Evolutionary conservation across 1,140 invertebrate genomes (phyloP).

Genomic region (Pogonognathellus flavescens): DNA sequence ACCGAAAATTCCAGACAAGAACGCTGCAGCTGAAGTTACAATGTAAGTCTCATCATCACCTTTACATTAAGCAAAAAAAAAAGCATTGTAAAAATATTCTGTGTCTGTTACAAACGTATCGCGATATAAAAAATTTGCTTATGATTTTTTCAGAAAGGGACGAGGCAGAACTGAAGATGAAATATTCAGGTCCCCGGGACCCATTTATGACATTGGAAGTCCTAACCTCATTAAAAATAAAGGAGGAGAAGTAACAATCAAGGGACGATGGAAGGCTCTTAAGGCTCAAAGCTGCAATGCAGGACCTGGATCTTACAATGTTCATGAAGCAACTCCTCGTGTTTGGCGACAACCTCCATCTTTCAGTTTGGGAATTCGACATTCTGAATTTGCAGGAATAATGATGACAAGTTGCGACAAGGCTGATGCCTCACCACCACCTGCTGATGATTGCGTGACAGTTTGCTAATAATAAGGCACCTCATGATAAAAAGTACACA

Average conservation of each 20-base stretch:
- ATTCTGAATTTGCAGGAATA: constrained; percentile 62
- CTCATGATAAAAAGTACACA: too few relatives aligned
- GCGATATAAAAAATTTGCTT: background rate
- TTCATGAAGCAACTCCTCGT: background rate
- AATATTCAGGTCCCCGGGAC: constrained; percentile 52
- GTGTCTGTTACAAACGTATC: too few relatives aligned
- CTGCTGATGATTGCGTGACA: background rate
- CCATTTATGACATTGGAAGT: constrained; percentile 62
- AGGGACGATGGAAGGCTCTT: constrained; percentile 56
- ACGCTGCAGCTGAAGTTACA: constrained; percentile 55
- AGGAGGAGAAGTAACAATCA: constrained; percentile 60
- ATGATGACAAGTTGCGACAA: constrained; percentile 63
- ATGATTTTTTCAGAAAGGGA: constrained; percentile 57
- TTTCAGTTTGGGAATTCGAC: constrained; percentile 61
- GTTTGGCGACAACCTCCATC: constrained; percentile 60
- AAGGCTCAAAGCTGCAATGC: constrained; percentile 60
- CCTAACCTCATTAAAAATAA: constrained; percentile 58
- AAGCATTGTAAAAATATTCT: too few relatives aligned
- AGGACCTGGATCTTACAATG: constrained; percentile 61
- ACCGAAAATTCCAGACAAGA: constrained; percentile 61
- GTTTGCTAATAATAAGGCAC: background rate
- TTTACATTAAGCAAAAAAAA: too few relatives aligned
- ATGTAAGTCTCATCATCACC: constrained; percentile 60
- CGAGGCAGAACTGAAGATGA: constrained; percentile 9
- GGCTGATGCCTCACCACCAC: background rate